phyloP scores from a whole-genome alignment of 2,113 vertebrate genomes.

The Urocynchramus pylzowi region DNA sequence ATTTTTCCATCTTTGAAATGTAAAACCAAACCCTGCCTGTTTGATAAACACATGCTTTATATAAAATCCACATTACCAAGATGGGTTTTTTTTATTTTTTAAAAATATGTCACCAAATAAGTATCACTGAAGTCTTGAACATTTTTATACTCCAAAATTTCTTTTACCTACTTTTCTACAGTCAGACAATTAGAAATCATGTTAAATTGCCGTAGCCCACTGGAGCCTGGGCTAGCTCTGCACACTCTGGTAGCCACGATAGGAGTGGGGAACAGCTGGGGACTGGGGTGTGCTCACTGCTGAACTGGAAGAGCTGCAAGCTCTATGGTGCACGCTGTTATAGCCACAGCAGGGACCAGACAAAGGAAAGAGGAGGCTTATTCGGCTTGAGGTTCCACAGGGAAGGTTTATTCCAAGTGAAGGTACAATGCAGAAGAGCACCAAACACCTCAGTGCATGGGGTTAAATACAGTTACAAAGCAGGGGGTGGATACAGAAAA shows the following conservation, averaged over 20 bases:
- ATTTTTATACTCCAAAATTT: not conserved
- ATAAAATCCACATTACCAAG: not conserved
- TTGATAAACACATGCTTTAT: not conserved
- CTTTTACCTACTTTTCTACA: not conserved
- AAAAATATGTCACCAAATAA: not conserved
- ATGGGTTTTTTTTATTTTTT: not conserved
- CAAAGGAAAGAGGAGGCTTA: no score
- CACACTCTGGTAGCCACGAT: not conserved
- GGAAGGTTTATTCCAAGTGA: no score
- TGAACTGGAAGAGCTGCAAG: not conserved
- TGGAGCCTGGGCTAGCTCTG: not conserved
- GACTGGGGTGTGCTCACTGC: not conserved
- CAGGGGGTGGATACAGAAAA: not conserved
- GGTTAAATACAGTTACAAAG: not conserved
- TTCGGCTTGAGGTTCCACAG: no score
- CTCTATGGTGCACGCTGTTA: no score
- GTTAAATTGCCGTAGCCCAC: not conserved
- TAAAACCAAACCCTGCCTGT: not conserved
- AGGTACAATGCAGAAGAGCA: rapidly evolving
- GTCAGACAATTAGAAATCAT: not conserved
- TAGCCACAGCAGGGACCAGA: no score
- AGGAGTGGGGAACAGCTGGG: not conserved
- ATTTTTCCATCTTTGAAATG: not conserved
- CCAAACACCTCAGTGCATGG: rapidly evolving
- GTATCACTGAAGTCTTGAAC: not conserved